Percentiles rank a stretch among this genome's conserved stretches.
These are phyloP conservation scores for Leguminivora glycinivorella DNA, from an alignment of 1,140 invertebrate genomes.

Conservation along the genomic window DNA sequence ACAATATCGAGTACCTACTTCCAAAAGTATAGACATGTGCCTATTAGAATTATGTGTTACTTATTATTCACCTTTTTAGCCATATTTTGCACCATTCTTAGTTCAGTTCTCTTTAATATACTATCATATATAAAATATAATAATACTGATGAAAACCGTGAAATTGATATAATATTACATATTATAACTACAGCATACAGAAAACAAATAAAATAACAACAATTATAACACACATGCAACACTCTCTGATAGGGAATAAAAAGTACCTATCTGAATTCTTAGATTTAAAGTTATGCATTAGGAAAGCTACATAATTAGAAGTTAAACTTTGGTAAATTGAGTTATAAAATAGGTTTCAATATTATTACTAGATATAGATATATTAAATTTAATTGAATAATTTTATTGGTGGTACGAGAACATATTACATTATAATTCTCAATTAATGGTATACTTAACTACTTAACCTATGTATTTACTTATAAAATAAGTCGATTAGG, in stretches of 20 bases:
- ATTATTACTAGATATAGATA: background rate
- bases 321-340: constrained; percentile 40
- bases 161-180: background rate
- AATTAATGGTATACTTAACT: background rate
- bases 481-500: constrained; percentile 2
- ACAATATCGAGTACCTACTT: too few relatives aligned
- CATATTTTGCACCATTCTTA: background rate
- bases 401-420: constrained; percentile 7
- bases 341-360: background rate
- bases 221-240: background rate
- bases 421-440: background rate
- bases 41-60: too few relatives aligned
- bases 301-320: constrained; percentile 30
- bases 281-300: background rate
- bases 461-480: background rate
- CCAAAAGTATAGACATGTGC: too few relatives aligned
- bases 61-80: background rate
- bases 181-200: background rate
- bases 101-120: background rate
- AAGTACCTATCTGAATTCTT: background rate
- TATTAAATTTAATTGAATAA: background rate
- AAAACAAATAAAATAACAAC: background rate
- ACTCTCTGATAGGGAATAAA: background rate
- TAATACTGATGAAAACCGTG: constrained; percentile 4
- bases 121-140: background rate